Evolutionary conservation across 1,140 invertebrate genomes (phyloP), one percentile per base, ranked within the genome.

Genomic region (Chironomus tepperi): DNA sequence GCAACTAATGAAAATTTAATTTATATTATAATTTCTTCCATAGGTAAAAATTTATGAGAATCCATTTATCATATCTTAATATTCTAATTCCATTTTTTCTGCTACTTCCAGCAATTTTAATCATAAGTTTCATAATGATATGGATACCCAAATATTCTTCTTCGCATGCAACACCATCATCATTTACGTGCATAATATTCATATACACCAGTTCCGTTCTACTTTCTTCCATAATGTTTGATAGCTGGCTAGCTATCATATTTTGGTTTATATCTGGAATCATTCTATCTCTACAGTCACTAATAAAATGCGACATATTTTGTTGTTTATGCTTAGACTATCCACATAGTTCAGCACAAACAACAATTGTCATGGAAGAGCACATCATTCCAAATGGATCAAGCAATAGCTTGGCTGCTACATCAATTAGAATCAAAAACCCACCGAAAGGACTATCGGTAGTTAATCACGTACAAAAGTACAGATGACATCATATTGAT

Each of bases 401-500:
- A 10, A 77, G 78, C 2, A 80, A 80, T 34, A 5, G 24, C 12
- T 5, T 15, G 3, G 47, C 47, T 12, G 78, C 77, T 6, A 75
- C 77, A 64, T 43, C 57, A 0, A 82, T 82, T 42, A 77, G 80
- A 16, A 80, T 82, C 75, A 79, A 80, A 0, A 75, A 80, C 8
- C 80, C 81, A 19, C 81, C 81, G 2, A 81, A 79, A 75, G 79
- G 78, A 12, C 70, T 79, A 67, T 76, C 78, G 12, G 78, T 79
- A 12, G 64, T 73, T n/a, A 47, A 43, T 67, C 57, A 73, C 5
- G 74, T 82, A 74, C 80, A 81, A 12, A 79, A 79, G 7, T 74
- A 78, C 0, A 82, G 81, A 78, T 82, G 81, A 82, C 81, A 82
- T 57, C 47, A 57, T 72, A 79, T 80, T 42, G 80, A 79, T 77